A percentile compares a stretch with the other conserved stretches of the same genome.
Evolutionary conservation across 2,113 vertebrate species (phyloP).

Genomic region (Eubucco bourcierii): DNA sequence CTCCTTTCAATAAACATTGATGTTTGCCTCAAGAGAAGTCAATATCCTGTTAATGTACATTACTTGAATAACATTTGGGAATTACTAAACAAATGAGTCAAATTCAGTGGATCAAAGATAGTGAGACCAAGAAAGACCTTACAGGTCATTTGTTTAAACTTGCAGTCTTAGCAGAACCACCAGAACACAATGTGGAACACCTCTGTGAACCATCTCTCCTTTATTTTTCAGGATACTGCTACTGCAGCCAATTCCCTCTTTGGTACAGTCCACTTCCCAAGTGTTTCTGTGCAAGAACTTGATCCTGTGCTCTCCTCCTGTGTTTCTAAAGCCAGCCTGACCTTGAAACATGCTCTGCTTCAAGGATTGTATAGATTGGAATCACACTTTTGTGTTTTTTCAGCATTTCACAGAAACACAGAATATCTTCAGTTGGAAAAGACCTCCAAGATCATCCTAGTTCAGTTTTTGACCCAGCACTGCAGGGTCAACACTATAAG

Average conservation of each 20-base stretch:
- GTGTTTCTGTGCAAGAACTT: not conserved
- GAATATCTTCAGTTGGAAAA: too few species aligned
- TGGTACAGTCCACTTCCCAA: not conserved
- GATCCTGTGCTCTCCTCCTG: not conserved
- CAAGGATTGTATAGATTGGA: not conserved
- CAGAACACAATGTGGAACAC: not conserved
- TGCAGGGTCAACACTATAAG: too few species aligned
- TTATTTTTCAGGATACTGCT: not conserved
- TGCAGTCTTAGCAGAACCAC: slow-evolving; percentile 1
- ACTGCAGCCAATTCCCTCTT: not conserved
- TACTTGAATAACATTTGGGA: slow-evolving; percentile 48
- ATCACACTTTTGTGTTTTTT: not conserved
- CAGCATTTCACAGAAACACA: not conserved
- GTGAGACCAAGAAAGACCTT: not conserved
- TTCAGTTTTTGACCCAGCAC: too few species aligned
- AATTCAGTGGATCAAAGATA: slow-evolving; percentile 38
- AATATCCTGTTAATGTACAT: slow-evolving; percentile 60
- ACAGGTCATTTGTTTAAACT: not conserved
- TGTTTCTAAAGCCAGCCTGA: not conserved
- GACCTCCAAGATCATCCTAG: too few species aligned
- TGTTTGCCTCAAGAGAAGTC: slow-evolving; percentile 56
- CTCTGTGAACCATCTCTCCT: not conserved
- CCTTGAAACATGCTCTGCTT: not conserved
- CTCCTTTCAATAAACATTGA: slow-evolving; percentile 59
- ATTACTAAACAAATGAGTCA: slow-evolving; percentile 52